Conservation (phyloP, 2,113 vertebrate genomes). For the Silurus glanis region DNA sequence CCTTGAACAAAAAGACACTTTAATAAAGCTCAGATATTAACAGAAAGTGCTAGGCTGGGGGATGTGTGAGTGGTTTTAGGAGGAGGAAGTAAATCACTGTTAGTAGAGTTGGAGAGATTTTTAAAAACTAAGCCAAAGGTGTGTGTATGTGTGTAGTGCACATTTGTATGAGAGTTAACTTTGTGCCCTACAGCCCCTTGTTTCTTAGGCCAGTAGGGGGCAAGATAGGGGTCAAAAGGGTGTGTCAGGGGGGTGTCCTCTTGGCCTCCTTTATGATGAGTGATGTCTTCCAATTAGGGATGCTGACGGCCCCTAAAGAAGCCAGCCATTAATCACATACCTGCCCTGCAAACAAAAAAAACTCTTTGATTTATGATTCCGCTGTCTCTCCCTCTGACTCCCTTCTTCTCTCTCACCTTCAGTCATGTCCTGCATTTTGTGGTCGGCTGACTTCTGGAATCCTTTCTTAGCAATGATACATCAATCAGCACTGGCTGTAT, state of each 20-base stretch:
- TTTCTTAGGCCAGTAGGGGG: constrained; percentile 48
- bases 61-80: neutral
- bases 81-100: neutral
- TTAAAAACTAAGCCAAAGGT: neutral
- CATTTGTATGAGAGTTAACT: constrained; percentile 44
- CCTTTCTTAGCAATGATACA: constrained; percentile 59
- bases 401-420: constrained; percentile 39
- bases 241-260: constrained; percentile 60
- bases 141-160: neutral
- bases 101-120: neutral
- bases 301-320: constrained; percentile 74
- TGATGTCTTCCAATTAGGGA: constrained; percentile 79
- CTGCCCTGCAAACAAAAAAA: constrained; percentile 64
- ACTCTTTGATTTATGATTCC: constrained; percentile 74
- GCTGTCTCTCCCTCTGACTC: constrained; percentile 48
- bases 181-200: constrained; percentile 54
- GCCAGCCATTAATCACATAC: constrained; percentile 74
- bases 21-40: neutral
- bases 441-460: constrained; percentile 61
- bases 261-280: constrained; percentile 76
- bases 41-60: neutral
- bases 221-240: constrained; percentile 55
- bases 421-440: constrained; percentile 52
- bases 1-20: neutral
- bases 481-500: constrained; percentile 58